Evolutionary conservation across 1,140 invertebrate genomes (phyloP), one percentile per base, ranked within the genome.

Genomic region (Rhysida immarginata): DNA sequence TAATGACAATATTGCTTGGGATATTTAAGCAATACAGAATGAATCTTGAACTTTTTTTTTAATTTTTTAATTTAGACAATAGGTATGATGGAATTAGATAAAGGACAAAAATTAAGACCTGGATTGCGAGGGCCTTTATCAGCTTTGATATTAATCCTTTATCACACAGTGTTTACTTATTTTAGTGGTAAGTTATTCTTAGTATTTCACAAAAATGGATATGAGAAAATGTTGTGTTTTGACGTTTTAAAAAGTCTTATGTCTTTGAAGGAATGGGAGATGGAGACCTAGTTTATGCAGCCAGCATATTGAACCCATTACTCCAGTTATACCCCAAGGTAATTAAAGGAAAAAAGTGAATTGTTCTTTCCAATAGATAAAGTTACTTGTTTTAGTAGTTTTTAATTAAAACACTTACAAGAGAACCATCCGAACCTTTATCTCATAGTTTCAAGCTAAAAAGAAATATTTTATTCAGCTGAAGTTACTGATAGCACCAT

Each of bases 71-170:
- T 69, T 50, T 63, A 86, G 84, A 73, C 75, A 59, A 69, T 78
- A 56, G 90, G 90, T 5, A 67, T 94, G n/a, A 63, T 70, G 2
- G 84, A 93, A 64, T 71, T 96, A 2, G 69, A 81, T 58, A 71
- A 74, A 21, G 87, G 85, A 0, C 85, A 82, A 59, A 66, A 76
- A 13, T 75, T 84, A 42, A 72, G 72, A 25, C 71, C 80, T 41
- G 87, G 88, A 21, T 68, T 95, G 20, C 75, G 90, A 16, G 85
- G 88, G 57, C 78, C 92, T n/a, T 69, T 95, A 1, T 91, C 87
- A 68, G 80, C 83, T 5, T 79, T 95, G 64, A 81, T 85, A 0
- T 71, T 95, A 1, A 71, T 95, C 1, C 81, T 79, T 0, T 94
- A 91, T 68, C 81, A 95, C 69, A 76, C 92, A 16, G 80, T 95